Evolutionary conservation across 2,113 vertebrate species (phyloP).

Genomic region (Dipodomys merriami): DNA sequence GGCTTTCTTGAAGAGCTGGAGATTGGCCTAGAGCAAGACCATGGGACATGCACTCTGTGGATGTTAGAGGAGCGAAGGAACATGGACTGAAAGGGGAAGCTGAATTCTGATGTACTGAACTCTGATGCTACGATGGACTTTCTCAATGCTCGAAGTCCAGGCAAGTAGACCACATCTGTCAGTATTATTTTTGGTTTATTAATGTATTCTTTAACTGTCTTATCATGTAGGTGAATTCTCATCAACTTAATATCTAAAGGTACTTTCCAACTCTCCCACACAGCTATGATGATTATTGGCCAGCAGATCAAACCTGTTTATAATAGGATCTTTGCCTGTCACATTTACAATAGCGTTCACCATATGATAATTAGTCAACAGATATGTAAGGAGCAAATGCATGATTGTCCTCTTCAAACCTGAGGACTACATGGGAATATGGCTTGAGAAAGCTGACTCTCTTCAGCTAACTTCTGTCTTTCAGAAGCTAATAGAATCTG

Average conservation of each 20-base stretch:
- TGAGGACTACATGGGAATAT: background rate
- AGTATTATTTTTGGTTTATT: no score
- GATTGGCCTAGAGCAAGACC: background rate
- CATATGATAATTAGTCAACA: no score
- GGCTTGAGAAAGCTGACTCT: background rate
- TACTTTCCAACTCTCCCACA: no score
- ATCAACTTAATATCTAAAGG: no score
- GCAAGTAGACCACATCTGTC: background rate
- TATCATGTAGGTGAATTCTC: no score
- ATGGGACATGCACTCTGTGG: background rate
- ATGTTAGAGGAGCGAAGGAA: background rate
- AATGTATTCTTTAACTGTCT: no score
- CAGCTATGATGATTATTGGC: no score
- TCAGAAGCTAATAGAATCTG: background rate
- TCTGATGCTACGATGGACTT: background rate
- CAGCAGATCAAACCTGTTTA: no score
- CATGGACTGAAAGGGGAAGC: background rate
- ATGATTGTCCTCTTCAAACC: no score
- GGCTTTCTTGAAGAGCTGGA: conserved; percentile 4
- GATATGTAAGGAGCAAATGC: no score
- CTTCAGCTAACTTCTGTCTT: background rate
- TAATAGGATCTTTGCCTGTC: no score
- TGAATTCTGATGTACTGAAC: background rate
- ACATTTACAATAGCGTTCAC: no score
- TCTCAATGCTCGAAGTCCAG: background rate